Conservation (phyloP, 2,113 vertebrate species). For the Leucoraja erinaceus region DNA sequence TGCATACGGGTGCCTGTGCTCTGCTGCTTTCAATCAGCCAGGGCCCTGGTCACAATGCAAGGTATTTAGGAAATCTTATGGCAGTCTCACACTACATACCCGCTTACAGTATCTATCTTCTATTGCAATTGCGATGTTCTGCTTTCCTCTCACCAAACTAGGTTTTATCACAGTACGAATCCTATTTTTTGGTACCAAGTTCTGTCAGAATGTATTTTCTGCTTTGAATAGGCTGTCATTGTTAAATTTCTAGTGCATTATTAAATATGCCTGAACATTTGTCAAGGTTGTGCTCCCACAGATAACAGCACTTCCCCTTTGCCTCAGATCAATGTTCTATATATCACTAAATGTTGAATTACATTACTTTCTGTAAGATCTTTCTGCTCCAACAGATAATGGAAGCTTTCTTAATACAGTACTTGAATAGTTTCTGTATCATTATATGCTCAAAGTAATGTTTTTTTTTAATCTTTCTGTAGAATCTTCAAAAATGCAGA, state of each 20-base stretch:
- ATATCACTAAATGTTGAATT: background rate
- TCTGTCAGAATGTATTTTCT: background rate
- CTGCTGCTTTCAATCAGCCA: background rate
- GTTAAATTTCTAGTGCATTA: background rate
- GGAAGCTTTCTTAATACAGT: too few relatives aligned
- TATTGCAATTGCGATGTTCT: background rate
- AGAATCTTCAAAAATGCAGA: background rate
- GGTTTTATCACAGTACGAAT: background rate
- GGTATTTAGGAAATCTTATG: background rate
- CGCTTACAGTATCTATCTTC: background rate
- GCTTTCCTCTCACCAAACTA: background rate
- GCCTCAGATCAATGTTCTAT: background rate
- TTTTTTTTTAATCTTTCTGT: too few relatives aligned
- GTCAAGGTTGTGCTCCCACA: background rate
- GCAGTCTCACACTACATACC: background rate
- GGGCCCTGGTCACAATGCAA: background rate
- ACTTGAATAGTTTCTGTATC: too few relatives aligned
- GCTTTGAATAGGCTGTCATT: background rate
- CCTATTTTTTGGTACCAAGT: background rate
- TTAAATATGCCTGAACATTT: background rate
- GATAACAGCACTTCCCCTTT: background rate
- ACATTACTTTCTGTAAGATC: background rate
- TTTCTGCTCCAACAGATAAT: background rate
- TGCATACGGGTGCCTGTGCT: background rate
- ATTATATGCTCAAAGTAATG: too few relatives aligned